Percentiles rank a stretch among this genome's conserved stretches.
Evolutionary conservation across 1,140 invertebrate genomes (phyloP).

Genomic region (Sweltsa coloradensis): DNA sequence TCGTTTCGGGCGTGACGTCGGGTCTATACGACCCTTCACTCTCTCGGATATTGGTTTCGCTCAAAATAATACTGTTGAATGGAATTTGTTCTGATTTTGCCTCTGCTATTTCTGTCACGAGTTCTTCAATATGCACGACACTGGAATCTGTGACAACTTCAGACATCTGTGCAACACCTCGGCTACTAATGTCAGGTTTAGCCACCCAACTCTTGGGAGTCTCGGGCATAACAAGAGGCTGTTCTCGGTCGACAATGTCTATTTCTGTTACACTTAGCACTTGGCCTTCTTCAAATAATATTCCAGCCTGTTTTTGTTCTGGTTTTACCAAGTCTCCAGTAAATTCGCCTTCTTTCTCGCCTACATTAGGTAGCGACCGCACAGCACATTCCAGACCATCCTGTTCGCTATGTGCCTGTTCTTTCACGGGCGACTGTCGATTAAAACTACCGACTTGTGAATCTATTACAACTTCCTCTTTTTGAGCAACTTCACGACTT

Average conservation of each 20-base stretch:
- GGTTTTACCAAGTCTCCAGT: conserved; percentile 28
- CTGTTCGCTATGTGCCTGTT: conserved; percentile 25
- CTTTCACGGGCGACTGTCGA: conserved; percentile 21
- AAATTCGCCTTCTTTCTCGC: conserved; percentile 38
- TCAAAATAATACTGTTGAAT: conserved; percentile 13
- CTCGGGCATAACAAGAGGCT: conserved; percentile 22
- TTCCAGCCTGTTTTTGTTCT: conserved; percentile 30
- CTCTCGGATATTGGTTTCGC: conserved; percentile 20
- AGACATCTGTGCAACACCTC: conserved; percentile 37
- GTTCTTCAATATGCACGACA: conserved; percentile 25
- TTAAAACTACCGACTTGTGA: conserved; percentile 20
- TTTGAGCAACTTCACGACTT: conserved; percentile 27
- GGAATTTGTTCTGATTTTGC: conserved; percentile 26
- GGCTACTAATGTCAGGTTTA: conserved; percentile 31
- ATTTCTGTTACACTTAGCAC: conserved; percentile 33
- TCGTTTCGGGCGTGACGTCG: conserved; percentile 12
- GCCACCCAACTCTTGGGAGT: conserved; percentile 27
- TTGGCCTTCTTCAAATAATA: conserved; percentile 35
- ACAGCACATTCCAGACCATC: conserved; percentile 24
- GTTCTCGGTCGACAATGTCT: conserved; percentile 37
- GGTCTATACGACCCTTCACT: conserved; percentile 11
- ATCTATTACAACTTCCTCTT: conserved; percentile 26
- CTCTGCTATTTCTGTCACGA: conserved; percentile 24
- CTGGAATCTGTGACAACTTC: conserved; percentile 31
- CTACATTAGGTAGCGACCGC: conserved; percentile 27